These are phyloP conservation scores for Drosophila formosana DNA, from an alignment of 2,888 invertebrate genomes.

Conservation along the genomic window DNA sequence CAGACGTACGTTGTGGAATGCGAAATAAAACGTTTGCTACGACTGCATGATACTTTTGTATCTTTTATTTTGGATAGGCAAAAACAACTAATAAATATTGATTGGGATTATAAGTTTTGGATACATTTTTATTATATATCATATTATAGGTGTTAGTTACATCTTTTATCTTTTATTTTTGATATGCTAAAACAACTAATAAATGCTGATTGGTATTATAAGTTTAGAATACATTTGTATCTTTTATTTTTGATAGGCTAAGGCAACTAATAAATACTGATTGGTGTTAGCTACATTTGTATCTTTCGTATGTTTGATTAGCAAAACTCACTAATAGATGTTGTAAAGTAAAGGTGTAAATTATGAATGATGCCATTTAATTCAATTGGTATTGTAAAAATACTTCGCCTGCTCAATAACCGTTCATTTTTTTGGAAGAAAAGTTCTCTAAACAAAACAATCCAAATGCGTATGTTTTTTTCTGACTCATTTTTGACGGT, in stretches of 20 bases:
- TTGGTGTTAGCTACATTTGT: too few species aligned
- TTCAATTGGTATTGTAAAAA: not conserved
- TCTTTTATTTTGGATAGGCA: not conserved
- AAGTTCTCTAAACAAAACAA: not conserved
- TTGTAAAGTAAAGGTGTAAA: not conserved
- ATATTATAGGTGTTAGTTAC: too few species aligned
- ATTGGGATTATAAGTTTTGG: too few species aligned
- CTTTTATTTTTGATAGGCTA: too few species aligned
- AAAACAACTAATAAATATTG: too few species aligned
- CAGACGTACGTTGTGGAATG: too few species aligned
- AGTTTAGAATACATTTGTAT: too few species aligned
- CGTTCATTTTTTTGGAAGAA: not conserved
- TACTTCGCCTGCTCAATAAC: not conserved
- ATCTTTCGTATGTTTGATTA: too few species aligned
- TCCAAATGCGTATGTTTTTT: not conserved
- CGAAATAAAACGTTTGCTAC: not conserved
- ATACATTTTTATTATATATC: too few species aligned
- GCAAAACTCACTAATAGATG: not conserved
- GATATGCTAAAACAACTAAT: not conserved
- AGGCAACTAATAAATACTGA: too few species aligned
- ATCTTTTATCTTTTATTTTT: not conserved
- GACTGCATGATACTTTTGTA: not conserved
- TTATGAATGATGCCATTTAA: not conserved
- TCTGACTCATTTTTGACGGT: conserved; percentile 30
- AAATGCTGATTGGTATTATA: too few species aligned